Conservation (phyloP, 2,888 invertebrate genomes). For the Operophtera brumata region DNA sequence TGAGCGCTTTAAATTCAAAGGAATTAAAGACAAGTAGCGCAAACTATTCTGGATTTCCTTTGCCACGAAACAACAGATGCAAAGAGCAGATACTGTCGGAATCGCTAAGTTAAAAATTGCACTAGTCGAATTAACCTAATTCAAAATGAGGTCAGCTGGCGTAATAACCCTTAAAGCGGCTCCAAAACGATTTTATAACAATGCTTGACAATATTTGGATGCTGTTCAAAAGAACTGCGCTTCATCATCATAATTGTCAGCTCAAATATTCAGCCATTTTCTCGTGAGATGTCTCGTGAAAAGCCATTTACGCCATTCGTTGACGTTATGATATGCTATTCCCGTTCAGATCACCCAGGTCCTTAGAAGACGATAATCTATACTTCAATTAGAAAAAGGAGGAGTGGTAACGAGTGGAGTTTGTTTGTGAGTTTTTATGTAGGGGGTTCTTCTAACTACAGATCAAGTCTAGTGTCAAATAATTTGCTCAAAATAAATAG, state of each 20-base stretch:
- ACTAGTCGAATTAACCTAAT: slow-evolving; percentile 29
- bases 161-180: slow-evolving; percentile 24
- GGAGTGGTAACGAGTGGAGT: too few species aligned
- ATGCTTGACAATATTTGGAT: slow-evolving; percentile 11
- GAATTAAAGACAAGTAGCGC: slow-evolving; percentile 1
- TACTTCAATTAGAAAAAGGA: too few species aligned
- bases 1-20: neutral
- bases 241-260: slow-evolving; percentile 23
- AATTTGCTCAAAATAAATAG: neutral
- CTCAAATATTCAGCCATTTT: neutral
- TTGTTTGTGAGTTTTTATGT: too few species aligned
- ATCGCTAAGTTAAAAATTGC: slow-evolving; percentile 27
- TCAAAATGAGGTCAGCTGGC: slow-evolving; percentile 28
- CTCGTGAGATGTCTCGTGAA: neutral
- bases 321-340: neutral
- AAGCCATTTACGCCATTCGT: neutral
- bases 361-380: neutral
- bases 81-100: slow-evolving; percentile 22
- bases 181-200: slow-evolving; percentile 9
- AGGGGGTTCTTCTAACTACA: too few species aligned
- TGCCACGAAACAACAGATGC: slow-evolving; percentile 20
- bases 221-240: slow-evolving; percentile 15
- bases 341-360: neutral
- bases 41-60: slow-evolving; percentile 4
- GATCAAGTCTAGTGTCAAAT: too few species aligned